A percentile compares a stretch with the other conserved stretches of the same genome.
phyloP scores from a whole-genome alignment of 1,140 invertebrate genomes.

The Lutraria rhynchaena region DNA sequence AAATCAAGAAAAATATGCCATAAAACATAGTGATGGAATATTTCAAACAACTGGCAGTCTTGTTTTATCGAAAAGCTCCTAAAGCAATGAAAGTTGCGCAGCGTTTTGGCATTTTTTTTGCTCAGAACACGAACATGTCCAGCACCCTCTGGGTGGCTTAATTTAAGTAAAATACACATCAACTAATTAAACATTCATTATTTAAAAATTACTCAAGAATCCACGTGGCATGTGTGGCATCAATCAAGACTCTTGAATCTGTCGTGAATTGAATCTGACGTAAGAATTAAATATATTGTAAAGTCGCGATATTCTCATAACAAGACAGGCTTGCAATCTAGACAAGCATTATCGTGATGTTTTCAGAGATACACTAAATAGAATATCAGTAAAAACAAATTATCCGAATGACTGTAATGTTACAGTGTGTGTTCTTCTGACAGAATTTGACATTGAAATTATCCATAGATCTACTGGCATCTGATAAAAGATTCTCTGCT shows the following conservation, averaged over 20 bases:
- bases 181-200: no score
- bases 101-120: no score
- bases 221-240: background rate
- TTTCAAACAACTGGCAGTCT: no score
- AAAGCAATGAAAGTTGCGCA: no score
- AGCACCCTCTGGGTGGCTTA: no score
- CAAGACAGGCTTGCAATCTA: constrained; percentile 18
- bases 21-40: no score
- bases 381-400: constrained; percentile 62
- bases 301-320: background rate
- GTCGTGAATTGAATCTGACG: background rate
- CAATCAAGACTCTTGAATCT: no score
- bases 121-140: no score
- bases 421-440: constrained; percentile 38
- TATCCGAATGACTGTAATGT: constrained; percentile 45
- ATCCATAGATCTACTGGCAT: constrained; percentile 51
- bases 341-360: constrained; percentile 28
- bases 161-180: background rate
- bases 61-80: no score
- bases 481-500: constrained; percentile 49
- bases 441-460: constrained; percentile 52
- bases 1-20: no score
- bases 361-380: constrained; percentile 53
- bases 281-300: constrained; percentile 20
- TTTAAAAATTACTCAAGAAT: no score